phyloP scores from a whole-genome alignment of 2,113 vertebrate genomes.

The Monopterus albus region DNA sequence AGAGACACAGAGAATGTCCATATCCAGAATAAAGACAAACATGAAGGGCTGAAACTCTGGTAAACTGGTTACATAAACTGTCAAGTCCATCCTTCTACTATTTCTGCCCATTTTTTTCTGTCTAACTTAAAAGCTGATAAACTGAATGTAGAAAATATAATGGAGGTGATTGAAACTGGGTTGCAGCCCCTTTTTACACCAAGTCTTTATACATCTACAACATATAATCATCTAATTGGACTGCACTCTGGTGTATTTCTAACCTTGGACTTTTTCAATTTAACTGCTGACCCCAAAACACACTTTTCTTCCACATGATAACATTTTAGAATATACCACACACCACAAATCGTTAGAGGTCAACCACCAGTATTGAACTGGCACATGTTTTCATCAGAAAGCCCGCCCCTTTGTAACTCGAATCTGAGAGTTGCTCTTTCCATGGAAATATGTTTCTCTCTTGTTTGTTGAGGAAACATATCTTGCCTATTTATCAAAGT shows the following conservation, averaged over 20 bases:
- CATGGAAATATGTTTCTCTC: too few relatives aligned
- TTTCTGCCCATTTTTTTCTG: neutral
- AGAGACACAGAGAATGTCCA: conserved; percentile 21
- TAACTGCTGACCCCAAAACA: conserved; percentile 51
- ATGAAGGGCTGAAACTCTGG: conserved; percentile 23
- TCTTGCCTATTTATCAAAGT: too few relatives aligned
- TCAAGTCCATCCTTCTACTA: conserved; percentile 1
- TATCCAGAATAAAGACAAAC: conserved; percentile 5
- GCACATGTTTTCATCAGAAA: neutral
- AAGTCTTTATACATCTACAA: conserved; percentile 3
- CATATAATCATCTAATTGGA: conserved; percentile 46
- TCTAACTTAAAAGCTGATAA: conserved; percentile 22
- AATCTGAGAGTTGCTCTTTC: too few relatives aligned
- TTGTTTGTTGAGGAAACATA: too few relatives aligned
- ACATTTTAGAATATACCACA: conserved; percentile 30
- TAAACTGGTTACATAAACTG: conserved; percentile 39
- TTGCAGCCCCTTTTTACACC: conserved; percentile 4
- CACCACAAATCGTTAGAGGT: conserved; percentile 4
- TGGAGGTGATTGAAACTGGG: conserved; percentile 26
- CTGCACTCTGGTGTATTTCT: conserved; percentile 38
- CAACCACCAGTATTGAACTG: neutral
- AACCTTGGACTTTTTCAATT: conserved; percentile 43
- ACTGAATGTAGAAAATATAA: conserved; percentile 1
- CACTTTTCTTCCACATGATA: conserved; percentile 20
- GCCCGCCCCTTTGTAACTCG: too few relatives aligned